A percentile compares a stretch with the other conserved stretches of the same genome.
Evolutionary conservation across 2,888 invertebrate genomes (phyloP).

Genomic region (Cyclophora punctaria): DNA sequence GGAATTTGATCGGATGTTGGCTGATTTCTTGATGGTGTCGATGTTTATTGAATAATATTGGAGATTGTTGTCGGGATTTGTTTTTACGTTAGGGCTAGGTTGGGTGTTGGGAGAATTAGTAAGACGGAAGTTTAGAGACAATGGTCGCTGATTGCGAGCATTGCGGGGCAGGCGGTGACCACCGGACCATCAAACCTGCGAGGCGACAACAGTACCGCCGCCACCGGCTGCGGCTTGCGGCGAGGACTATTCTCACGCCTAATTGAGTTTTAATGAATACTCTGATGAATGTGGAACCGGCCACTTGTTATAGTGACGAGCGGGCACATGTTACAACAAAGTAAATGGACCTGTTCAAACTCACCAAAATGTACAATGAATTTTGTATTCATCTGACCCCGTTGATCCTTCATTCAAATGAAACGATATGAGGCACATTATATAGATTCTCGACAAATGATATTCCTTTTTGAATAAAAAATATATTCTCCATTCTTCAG

Average conservation of each 20-base stretch:
- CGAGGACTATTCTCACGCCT: constrained; percentile 9
- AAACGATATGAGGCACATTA: no score
- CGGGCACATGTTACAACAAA: constrained; percentile 1
- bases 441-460: no score
- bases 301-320: background rate
- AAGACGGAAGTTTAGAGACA: no score
- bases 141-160: background rate
- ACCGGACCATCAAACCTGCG: no score
- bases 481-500: no score
- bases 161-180: background rate
- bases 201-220: background rate
- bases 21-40: constrained; percentile 7
- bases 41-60: background rate
- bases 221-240: constrained; percentile 8
- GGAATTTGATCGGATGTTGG: constrained; percentile 8
- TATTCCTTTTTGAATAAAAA: no score
- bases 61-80: background rate
- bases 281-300: constrained; percentile 16
- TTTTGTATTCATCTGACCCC: background rate
- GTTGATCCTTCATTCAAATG: no score
- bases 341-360: background rate
- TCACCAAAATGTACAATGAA: background rate
- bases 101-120: no score
- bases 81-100: no score
- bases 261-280: constrained; percentile 24